A percentile compares a stretch with the other conserved stretches of the same genome.
phyloP scores from a whole-genome alignment of 2,888 invertebrate genomes.

The Charanyca ferruginea region DNA sequence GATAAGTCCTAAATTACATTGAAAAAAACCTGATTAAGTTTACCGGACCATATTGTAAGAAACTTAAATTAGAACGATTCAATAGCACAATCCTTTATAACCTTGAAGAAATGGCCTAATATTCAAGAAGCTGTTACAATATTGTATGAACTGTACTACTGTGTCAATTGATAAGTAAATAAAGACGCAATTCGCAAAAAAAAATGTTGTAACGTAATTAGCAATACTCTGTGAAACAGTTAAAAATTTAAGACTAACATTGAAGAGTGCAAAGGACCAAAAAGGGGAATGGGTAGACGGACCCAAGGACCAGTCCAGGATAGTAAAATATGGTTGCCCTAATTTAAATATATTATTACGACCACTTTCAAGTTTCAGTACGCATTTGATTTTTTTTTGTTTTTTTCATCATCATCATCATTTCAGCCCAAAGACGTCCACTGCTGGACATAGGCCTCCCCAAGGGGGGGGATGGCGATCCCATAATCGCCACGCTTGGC shows the following conservation, averaged over 20 bases:
- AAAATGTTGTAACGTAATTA: background rate
- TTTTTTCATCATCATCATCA: too few species aligned
- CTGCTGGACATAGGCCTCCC: too few species aligned
- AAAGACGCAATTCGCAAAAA: background rate
- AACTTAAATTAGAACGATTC: background rate
- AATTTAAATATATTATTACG: too few species aligned
- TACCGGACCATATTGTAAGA: background rate
- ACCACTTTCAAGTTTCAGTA: too few species aligned
- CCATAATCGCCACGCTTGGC: too few species aligned
- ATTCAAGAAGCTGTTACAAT: background rate
- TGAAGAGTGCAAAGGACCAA: background rate
- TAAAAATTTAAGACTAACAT: background rate
- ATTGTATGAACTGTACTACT: background rate
- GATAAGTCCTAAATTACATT: too few species aligned
- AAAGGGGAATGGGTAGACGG: background rate
- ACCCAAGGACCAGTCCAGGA: too few species aligned
- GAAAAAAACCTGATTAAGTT: background rate
- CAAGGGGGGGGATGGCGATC: too few species aligned
- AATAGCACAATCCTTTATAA: background rate
- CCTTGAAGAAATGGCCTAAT: background rate
- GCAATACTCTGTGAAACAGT: background rate
- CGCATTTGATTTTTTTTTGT: too few species aligned
- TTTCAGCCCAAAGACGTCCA: too few species aligned
- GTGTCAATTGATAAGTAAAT: background rate
- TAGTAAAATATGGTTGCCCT: too few species aligned